A percentile compares a stretch with the other conserved stretches of the same genome.
phyloP scores from a whole-genome alignment of 2,797 vertebrate genomes.

The Falco concolor region DNA sequence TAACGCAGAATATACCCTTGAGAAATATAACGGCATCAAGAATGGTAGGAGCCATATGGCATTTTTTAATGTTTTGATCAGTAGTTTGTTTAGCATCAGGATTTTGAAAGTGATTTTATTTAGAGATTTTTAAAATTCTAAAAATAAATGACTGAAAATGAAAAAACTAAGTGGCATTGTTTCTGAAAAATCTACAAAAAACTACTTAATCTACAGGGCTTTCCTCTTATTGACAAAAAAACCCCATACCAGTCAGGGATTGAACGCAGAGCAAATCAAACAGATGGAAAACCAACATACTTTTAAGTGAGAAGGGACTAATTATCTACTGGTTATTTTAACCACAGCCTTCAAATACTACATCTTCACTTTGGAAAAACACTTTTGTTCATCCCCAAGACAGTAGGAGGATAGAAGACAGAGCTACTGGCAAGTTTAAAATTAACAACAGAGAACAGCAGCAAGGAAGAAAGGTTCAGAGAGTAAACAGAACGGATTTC shows the following conservation, averaged over 20 bases:
- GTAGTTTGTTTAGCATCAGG: slow-evolving; percentile 6
- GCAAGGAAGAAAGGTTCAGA: not conserved
- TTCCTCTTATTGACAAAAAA: not conserved
- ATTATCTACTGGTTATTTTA: not conserved
- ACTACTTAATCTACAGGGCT: not conserved
- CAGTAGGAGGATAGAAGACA: not conserved
- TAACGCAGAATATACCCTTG: slow-evolving; percentile 4
- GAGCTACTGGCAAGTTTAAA: not conserved
- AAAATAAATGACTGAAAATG: not conserved
- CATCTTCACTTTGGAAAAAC: not conserved
- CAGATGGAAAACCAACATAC: not conserved
- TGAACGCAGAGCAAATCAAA: not conserved
- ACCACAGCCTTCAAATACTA: not conserved
- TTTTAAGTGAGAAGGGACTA: not conserved
- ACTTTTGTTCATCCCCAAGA: not conserved
- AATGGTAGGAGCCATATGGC: slow-evolving; percentile 44
- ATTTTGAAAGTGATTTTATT: slow-evolving; percentile 8
- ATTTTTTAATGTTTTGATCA: slow-evolving; percentile 54
- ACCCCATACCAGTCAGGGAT: rapidly evolving
- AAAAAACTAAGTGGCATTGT: not conserved
- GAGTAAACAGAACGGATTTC: not conserved
- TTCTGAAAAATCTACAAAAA: not conserved
- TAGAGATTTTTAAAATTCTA: not conserved
- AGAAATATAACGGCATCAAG: not conserved
- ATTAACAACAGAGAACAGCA: not conserved